Base-by-base conservation (phyloP, 2,888 invertebrate species). In the Cheilosia soror region DNA sequence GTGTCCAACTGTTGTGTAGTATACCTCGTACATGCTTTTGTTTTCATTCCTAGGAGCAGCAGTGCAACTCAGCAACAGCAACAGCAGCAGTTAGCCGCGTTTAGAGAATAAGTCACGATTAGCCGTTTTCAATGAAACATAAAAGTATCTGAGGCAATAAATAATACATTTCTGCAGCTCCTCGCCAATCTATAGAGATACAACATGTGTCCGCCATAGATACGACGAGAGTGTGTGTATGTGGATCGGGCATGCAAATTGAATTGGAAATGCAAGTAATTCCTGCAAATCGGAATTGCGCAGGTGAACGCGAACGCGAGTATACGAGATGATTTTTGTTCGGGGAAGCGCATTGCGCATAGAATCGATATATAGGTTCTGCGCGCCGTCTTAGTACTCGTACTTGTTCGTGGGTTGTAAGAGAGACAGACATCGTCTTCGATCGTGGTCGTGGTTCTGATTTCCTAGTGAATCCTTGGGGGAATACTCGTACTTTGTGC, bases 91-190 rank as follows among this genome's bases (percentile, higher is more conserved):
- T 84, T 79, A 72, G 58, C 71, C 57, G 81, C 71, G 62, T 81
- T 85, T 85, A 80, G 66, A 76, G 81, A 85, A 85, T 85, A 85
- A 85, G 85, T 85, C 85, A 85, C 85, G 85, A 85, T 85, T 85
- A 85, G 85, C 58, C 71, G 75, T 82, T 88, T 88, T 88, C 88
- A 88, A 87, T 88, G 89, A 88, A 88, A 88, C 88, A 88, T 88
- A 88, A 87, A 88, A 88, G 75, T 88, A 88, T 88, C 87, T 87
- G 87, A 69, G 85, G 88, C 87, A 88, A 89, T 88, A 89, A 88
- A 89, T 88, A 88, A 88, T 88, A 87, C 87, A 87, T 88, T 88
- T 88, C 83, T 71, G 29, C 15, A n/a, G 55, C n/a, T 73, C 55
- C 53, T 53, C 68, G 27, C 63, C 62, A 49, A 60, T 60, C 79